Evolutionary conservation across 2,888 invertebrate species (phyloP), one percentile per base, ranked within the genome.

Genomic region (Spodoptera picta): DNA sequence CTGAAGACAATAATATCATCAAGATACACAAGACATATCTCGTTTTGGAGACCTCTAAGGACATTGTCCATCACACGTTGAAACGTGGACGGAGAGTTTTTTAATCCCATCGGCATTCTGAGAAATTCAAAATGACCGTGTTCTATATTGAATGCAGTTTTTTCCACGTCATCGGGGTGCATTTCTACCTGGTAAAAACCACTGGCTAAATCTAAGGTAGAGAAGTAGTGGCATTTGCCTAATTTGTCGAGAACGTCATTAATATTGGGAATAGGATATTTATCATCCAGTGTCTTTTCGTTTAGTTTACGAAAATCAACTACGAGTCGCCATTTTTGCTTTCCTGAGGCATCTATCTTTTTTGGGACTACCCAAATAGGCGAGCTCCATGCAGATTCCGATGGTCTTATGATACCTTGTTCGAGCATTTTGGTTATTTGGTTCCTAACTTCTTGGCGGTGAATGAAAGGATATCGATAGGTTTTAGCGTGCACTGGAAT

Each of bases 341-440:
- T 36, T 9, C 61, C 54, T 1, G 62, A 62, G 0, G 48, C 23
- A 0, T 64, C 60, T 0, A 64, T 63, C 4, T 47, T 47, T 48
- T 48, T 48, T 48, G 24, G 24, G 2, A 48, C 14, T 3, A 48
- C 31, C 48, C 48, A 48, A 48, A 48, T 48, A 11, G 48, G 48
- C 12, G 48, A 48, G 31, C 48, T 48, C 48, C 48, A 48, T 6
- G 48, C 48, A 5, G 47, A 47, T 24, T 47, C 24, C 4, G 47
- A 47, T 24, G 47, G 24, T 24, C 50, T 6, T 3, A 65, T 72
- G 1, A 69, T 66, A 12, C 45, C 44, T n/a, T 74, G 64, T 0
- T 61, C 45, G 9, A 74, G 23, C 68, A 69, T 66, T 58, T 70
- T 62, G 0, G 4, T 1, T 2, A 67, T 71, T 27, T 71, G 68